Percentiles rank a stretch among this genome's conserved stretches.
Conservation (phyloP, 2,888 invertebrate genomes). For the Minunthozetes semirufus region DNA sequence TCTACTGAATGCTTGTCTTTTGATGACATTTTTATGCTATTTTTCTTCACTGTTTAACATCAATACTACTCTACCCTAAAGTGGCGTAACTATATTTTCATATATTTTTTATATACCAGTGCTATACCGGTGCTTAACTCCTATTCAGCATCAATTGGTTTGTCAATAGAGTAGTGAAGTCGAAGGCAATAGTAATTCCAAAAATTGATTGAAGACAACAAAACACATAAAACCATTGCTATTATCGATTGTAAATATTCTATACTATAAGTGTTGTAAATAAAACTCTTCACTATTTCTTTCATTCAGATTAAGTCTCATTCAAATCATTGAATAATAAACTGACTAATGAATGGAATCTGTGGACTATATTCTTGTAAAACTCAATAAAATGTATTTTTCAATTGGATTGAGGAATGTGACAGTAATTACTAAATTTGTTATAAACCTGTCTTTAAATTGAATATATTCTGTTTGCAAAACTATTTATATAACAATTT, state of each 20-base stretch:
- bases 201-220: background rate
- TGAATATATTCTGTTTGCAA: background rate
- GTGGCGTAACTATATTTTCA: background rate
- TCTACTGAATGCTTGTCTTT: slow-evolving; percentile 21
- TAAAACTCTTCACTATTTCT: slow-evolving; percentile 4
- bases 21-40: slow-evolving; percentile 25
- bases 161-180: background rate
- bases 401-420: no score
- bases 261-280: background rate
- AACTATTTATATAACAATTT: background rate
- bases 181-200: background rate
- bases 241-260: background rate
- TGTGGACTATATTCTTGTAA: background rate
- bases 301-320: background rate
- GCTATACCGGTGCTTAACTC: background rate
- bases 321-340: background rate
- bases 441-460: background rate
- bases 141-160: background rate
- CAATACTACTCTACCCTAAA: slow-evolving; percentile 4
- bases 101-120: background rate
- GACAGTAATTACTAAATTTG: no score
- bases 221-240: background rate
- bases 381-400: no score
- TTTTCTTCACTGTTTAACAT: slow-evolving; percentile 2
- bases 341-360: no score